Evolutionary conservation across 2,113 vertebrate species (phyloP), one percentile per base, ranked within the genome.

Genomic region (Nerophis lumbriciformis): DNA sequence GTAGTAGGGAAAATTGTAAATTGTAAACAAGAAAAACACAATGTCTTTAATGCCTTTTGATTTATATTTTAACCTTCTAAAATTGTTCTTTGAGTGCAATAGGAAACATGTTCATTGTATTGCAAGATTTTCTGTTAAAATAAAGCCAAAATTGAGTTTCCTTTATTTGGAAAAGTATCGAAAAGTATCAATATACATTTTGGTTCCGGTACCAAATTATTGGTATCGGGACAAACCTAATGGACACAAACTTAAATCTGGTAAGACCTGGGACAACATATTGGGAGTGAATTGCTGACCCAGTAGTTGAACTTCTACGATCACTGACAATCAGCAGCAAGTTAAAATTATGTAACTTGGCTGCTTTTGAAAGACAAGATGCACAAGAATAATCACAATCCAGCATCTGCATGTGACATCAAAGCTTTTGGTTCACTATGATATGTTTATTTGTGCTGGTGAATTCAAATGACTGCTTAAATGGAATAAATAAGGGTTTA

Each of bases 401-500:
- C 68, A 69, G 85, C 89, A 89, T 90, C 80, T 85, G 49, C 82
- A 69, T 77, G 84, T 82, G 79, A 91, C 76, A 72, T 87, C 85
- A 77, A 81, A 68, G 76, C 81, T 69, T 69, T 81, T 13, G 57
- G 56, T 79, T 73, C 71, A 57, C 85, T 88, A 82, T 82, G 83
- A 86, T 81, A 76, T 90, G 82, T 87, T 89, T 88, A 88, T 77
- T 83, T 81, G 82, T 78, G 84, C 88, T 85, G 65, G 79, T 86
- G 87, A 88, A 85, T 80, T 85, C 61, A 86, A 88, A 78, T 75
- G 83, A 89, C 83, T 83, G 86, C 35, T 87, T 71, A 79, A 86
- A 85, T 74, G 80, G 69, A 80, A 85, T 83, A 88, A 87, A 87
- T 85, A 87, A 80, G 60, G 78, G 76, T 73, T 87, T 73, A 88